These are phyloP conservation scores for Dryas iulia DNA, from an alignment of 1,140 invertebrate genomes.

Conservation along the genomic window DNA sequence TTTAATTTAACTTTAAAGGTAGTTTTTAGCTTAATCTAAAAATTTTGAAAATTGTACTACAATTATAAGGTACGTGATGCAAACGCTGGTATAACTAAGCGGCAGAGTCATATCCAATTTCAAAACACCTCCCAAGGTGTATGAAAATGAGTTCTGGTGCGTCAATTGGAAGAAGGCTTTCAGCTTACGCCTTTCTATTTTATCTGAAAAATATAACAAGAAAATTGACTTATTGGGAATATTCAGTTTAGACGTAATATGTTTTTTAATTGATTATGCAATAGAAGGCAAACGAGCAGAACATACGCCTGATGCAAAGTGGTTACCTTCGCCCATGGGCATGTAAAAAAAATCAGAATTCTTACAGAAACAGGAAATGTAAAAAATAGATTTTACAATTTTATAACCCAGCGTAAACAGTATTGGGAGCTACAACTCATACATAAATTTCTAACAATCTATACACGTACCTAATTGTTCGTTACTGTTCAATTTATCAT, in stretches of 20 bases:
- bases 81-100: slow-evolving; percentile 52
- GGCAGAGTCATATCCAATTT: slow-evolving; percentile 58
- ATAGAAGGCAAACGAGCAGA: too few species aligned
- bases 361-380: too few species aligned
- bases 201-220: slow-evolving; percentile 47
- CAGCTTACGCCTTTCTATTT: slow-evolving; percentile 47
- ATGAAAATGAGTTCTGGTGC: slow-evolving; percentile 49
- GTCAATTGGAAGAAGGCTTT: slow-evolving; percentile 58
- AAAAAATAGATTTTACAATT: too few species aligned
- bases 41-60: slow-evolving; percentile 64
- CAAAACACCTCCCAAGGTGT: slow-evolving; percentile 51
- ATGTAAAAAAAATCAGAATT: too few species aligned
- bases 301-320: too few species aligned
- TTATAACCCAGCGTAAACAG: too few species aligned
- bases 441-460: too few species aligned
- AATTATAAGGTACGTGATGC: slow-evolving; percentile 60
- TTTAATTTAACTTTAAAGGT: neutral
- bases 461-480: slow-evolving; percentile 39
- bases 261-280: too few species aligned
- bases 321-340: too few species aligned
- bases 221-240: neutral
- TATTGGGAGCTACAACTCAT: too few species aligned
- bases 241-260: too few species aligned
- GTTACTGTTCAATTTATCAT: slow-evolving; percentile 45
- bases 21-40: slow-evolving; percentile 39